Percentiles rank a stretch among this genome's conserved stretches.
Evolutionary conservation across 2,888 invertebrate species (phyloP).

Genomic region (Caenorhabditis japonica): DNA sequence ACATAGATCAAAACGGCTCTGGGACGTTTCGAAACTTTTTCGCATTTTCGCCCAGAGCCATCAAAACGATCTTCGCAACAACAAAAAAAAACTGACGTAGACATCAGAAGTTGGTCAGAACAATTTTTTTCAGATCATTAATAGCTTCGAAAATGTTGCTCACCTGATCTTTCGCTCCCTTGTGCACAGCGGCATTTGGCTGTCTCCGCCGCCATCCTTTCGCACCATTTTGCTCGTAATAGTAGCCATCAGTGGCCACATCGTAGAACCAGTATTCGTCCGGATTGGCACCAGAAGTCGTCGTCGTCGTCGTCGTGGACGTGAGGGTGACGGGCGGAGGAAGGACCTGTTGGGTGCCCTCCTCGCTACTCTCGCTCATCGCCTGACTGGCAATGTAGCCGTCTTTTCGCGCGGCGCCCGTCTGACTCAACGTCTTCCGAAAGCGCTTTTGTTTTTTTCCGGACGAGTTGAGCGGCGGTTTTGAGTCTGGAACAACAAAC

Average conservation of each 20-base stretch:
- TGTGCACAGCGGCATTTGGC: conserved; percentile 61
- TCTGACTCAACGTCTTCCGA: conserved; percentile 28
- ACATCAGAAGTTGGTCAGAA: not conserved
- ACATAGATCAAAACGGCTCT: too few relatives aligned
- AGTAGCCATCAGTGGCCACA: conserved; percentile 74
- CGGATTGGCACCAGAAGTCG: not conserved
- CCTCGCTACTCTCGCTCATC: conserved; percentile 49
- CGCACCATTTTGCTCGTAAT: conserved; percentile 76
- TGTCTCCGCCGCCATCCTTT: conserved; percentile 68
- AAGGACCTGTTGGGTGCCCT: conserved; percentile 8
- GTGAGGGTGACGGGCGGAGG: conserved; percentile 1
- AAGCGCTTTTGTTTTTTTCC: conserved; percentile 37
- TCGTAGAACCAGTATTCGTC: conserved; percentile 70
- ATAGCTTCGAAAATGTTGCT: too few relatives aligned
- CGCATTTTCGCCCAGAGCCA: too few relatives aligned
- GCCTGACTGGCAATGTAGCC: conserved; percentile 28
- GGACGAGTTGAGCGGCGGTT: not conserved
- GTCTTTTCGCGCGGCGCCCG: conserved; percentile 34
- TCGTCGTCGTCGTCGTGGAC: not conserved
- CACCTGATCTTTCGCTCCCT: conserved; percentile 56
- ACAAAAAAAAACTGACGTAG: conserved; percentile 3
- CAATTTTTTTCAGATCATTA: too few relatives aligned
- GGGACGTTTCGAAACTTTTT: too few relatives aligned
- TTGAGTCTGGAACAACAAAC: too few relatives aligned
- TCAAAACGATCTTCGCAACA: too few relatives aligned